Conservation (phyloP, 1,140 invertebrate genomes). For the Sinonovacula constricta region DNA sequence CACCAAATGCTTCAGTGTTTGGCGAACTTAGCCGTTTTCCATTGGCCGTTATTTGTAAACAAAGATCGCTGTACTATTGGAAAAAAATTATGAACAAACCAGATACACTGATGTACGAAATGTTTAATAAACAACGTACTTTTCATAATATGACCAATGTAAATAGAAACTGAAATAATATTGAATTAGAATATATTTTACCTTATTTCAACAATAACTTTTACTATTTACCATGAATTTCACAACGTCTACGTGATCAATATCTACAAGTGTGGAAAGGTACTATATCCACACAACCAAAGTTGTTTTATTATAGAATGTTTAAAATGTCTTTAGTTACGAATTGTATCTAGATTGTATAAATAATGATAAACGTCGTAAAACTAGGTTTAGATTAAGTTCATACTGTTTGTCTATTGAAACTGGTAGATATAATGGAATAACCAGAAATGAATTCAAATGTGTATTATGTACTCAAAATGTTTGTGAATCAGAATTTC, state of each 20-base stretch:
- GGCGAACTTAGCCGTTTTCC: conserved; percentile 10
- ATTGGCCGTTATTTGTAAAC: conserved; percentile 9
- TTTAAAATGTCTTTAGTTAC: neutral
- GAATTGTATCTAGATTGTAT: too few relatives aligned
- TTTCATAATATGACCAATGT: neutral
- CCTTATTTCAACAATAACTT: neutral
- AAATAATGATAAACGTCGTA: too few relatives aligned
- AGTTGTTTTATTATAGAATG: neutral
- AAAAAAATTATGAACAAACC: neutral
- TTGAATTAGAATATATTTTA: neutral
- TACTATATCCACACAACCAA: too few relatives aligned
- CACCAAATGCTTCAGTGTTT: conserved; percentile 1
- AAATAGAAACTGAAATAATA: neutral
- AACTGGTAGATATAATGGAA: conserved; percentile 8
- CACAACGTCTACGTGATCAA: neutral
- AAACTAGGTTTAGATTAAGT: neutral
- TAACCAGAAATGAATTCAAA: too few relatives aligned
- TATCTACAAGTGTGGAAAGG: neutral
- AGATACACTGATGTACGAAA: neutral
- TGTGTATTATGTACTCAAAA: too few relatives aligned
- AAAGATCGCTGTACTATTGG: too few relatives aligned
- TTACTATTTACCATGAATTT: neutral
- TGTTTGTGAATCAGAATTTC: neutral
- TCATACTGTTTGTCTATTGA: neutral
- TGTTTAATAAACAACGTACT: neutral